Base-by-base conservation (phyloP, 2,888 invertebrate genomes). In the Pedicia rivosa region DNA sequence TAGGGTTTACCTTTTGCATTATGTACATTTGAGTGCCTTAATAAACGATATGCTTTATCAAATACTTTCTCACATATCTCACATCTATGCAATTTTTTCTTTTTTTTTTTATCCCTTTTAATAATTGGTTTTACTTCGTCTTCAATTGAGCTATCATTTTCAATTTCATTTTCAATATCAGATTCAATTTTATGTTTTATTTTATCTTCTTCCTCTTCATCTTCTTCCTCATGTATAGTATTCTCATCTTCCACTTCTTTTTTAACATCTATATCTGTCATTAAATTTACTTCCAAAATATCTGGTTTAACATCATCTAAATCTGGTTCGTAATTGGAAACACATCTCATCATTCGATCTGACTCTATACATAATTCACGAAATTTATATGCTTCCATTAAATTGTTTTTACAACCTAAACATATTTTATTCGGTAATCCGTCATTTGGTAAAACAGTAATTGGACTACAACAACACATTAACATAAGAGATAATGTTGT, bases 371-470 rank as follows among this genome's bases (percentile, higher is more conserved):
- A 66, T 47, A 62, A 55, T 39, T 55, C 48, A 45, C 66, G 66
- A 46, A 67, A 68, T 29, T 57, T 49, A 48, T 68, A 68, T 8
- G 67, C 54, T 6, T 63, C 54, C 38, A 67, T 55, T 12, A 72
- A 56, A 37, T 61, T 56, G 40, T 59, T 58, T 2, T 64, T 60
- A 51, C 76, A 77, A 6, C 59, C 55, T 42, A 56, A 47, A 47
- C 76, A 77, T 33, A 76, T 57, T 37, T 63, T 63, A 47, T 72
- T 68, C 1, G 75, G 74, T 37, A 76, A 51, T 26, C 68, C 68
- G 57, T 76, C 74, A 27, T 64, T 40, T 38, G 19, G 20, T 13
- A 20, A 32, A 13, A 32, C 20, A 13, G 4, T 19, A 3, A 32
- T 13, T 9, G 32, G 32, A 13, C 19, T 20, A 12, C 17, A 32